Percentiles rank a stretch among this genome's conserved stretches.
These are phyloP conservation scores for Epirrhoe alternata DNA, from an alignment of 2,888 invertebrate species.

Conservation along the genomic window DNA sequence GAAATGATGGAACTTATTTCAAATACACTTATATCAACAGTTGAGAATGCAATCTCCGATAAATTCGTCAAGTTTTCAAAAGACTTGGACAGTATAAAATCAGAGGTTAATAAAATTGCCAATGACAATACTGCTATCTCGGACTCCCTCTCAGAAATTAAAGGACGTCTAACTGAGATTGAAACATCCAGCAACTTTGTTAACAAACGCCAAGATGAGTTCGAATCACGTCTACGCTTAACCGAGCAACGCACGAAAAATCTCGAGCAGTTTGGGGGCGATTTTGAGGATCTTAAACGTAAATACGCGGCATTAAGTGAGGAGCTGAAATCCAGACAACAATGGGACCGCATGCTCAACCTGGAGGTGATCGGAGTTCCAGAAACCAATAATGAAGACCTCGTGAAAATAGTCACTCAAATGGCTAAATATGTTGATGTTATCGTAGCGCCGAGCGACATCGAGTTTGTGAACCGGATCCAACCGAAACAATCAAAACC, in stretches of 20 bases:
- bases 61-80: conserved; percentile 4
- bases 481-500: conserved; percentile 18
- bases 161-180: conserved; percentile 4
- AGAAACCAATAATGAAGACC: conserved; percentile 13
- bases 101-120: conserved; percentile 4
- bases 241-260: conserved; percentile 9
- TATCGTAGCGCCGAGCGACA: conserved; percentile 1
- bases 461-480: conserved; percentile 14
- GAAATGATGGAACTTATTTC: conserved; percentile 13
- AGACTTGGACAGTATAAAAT: conserved; percentile 2
- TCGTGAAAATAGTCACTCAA: not conserved
- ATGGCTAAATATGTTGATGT: conserved; percentile 8
- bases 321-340: conserved; percentile 1
- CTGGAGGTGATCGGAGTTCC: conserved; percentile 17
- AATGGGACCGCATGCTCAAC: conserved; percentile 14
- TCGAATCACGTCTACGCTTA: not conserved
- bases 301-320: not conserved
- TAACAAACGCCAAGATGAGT: conserved; percentile 3
- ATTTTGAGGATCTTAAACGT: not conserved
- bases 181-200: conserved; percentile 1
- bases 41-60: conserved; percentile 7
- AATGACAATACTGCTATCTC: conserved; percentile 4
- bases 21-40: not conserved
- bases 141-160: not conserved
- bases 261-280: not conserved